Evolutionary conservation across 2,113 vertebrate species (phyloP), one percentile per base, ranked within the genome.

Genomic region (Rostratula benghalensis): DNA sequence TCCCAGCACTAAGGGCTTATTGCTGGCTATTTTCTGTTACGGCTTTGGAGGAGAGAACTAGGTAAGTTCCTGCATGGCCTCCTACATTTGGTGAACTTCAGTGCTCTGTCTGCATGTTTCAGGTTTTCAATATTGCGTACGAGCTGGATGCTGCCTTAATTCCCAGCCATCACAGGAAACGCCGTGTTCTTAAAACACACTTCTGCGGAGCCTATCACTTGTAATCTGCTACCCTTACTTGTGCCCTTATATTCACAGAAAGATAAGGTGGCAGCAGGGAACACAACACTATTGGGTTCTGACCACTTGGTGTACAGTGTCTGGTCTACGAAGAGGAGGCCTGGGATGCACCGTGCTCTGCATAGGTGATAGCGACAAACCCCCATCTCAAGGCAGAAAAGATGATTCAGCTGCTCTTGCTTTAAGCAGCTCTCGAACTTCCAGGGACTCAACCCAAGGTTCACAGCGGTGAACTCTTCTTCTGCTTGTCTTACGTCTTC

Each of bases 161-260:
- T 93, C 57, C 37, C 80, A 59, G 35, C 25, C 20, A 90, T 41
- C 48, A 8, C 60, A 84, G 88, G 79, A 96, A 94, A 76, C 86
- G 35, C 64, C 18, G 1, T 68, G 83, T 94, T 95, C 94, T 95
- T 93, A 50, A 96, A 96, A 94, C 76, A 93, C 80, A 30, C 87
- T 91, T 96, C 83, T 89, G 39, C 0, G 1, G 57, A 91, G 74
- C 91, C 92, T 96, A 96, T 97, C 96, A 10, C 54, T 94, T 96
- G 96, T 97, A 96, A 97, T 95, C 95, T 95, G 90, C 95, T 97
- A 97, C 96, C 95, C 86, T 97, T 79, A 83, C 83, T 94, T 94
- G 94, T 96, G 83, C 96, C 95, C 92, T 96, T 96, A 96, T 96
- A 97, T 94, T 95, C 93, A 85, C 83, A 95, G 94, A 87, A 96